Conservation (phyloP, 2,797 vertebrate species). For the Okamejei kenojei region DNA sequence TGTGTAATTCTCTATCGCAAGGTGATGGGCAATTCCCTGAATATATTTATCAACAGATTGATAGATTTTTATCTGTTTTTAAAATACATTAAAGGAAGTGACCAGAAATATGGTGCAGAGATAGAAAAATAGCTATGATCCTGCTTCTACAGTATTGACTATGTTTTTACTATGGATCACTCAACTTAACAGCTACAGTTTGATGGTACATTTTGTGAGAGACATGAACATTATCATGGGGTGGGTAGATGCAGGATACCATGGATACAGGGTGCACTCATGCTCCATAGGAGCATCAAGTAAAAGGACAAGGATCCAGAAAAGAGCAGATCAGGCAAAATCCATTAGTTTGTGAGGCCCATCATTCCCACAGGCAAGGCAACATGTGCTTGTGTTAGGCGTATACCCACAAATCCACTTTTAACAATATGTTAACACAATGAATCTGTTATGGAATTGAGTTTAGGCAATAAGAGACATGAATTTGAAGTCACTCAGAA, state of each 20-base stretch:
- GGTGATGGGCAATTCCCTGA: no score
- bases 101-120: no score
- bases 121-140: no score
- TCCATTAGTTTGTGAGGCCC: neutral
- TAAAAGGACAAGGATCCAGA: neutral
- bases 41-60: no score
- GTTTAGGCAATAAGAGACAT: neutral
- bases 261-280: neutral
- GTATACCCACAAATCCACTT: neutral
- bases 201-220: neutral
- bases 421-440: neutral
- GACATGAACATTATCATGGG: neutral
- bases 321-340: neutral
- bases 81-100: no score
- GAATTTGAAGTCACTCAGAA: neutral
- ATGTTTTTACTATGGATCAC: no score
- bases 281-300: neutral
- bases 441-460: neutral
- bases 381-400: neutral
- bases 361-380: neutral
- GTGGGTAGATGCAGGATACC: neutral
- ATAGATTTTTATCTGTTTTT: no score
- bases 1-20: no score
- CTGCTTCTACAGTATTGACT: no score
- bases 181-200: neutral